Base-by-base conservation (phyloP, 1,140 invertebrate genomes). In the Mylabris phalerata region DNA sequence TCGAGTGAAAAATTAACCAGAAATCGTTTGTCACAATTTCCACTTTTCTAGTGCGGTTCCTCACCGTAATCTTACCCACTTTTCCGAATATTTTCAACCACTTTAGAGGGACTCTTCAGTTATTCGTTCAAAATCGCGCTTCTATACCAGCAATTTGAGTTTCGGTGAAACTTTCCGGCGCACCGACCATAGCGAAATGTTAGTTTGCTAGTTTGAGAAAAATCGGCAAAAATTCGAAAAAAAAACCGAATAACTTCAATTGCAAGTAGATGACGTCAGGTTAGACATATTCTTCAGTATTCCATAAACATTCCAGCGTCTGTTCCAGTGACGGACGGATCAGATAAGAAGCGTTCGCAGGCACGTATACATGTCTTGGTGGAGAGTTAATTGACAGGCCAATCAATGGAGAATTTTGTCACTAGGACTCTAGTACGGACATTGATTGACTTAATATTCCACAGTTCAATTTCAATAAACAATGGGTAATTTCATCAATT, bases 371-470 rank as follows among this genome's bases (percentile, higher is more conserved):
- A 72, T 72, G 70, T 72, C 70, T 65, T 19, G 46, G 38, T 44
- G 52, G 58, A 72, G 67, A 71, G 69, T 72, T 72, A 72, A 72
- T 72, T 72, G 70, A 72, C 70, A 70, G 68, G 51, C 68, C 67
- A 70, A 69, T 69, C 68, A 71, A 70, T 70, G 68, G 67, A 65
- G 63, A 62, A 69, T 72, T 72, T 72, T 72, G 70, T 71, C 70
- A 71, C 66, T 64, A 63, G 24, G 55, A 61, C 59, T 66, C 64
- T 57, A 62, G 59, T 62, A 58, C 45, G 26, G 69, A 67, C 68
- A 63, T 68, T 72, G 70, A 72, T 72, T 72, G 69, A 72, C 69
- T 72, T 71, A 72, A 71, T 69, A 71, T 69, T 70, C 64, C 55
- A 52, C 49, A 59, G 59, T 66, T 68, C 68, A 69, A 69, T 68